These are phyloP conservation scores for Drosophila asahinai DNA, from an alignment of 1,140 invertebrate genomes.

Conservation along the genomic window DNA sequence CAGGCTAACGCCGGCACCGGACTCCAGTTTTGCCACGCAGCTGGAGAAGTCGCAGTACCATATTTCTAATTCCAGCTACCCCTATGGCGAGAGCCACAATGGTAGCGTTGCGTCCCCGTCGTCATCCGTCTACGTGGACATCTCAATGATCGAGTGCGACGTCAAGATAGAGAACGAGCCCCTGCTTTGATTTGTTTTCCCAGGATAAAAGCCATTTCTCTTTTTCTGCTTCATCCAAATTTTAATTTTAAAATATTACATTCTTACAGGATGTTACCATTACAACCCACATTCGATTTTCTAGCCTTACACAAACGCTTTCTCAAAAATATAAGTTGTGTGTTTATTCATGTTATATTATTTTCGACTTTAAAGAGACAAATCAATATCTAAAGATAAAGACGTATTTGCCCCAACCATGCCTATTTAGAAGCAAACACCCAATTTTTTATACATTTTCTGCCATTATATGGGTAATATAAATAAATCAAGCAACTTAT, in stretches of 20 bases:
- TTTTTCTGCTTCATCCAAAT: constrained; percentile 38
- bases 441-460: too few relatives aligned
- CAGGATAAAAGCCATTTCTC: not conserved
- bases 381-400: not conserved
- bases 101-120: constrained; percentile 1
- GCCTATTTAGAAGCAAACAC: not conserved
- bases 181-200: constrained; percentile 26
- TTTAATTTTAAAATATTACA: constrained; percentile 20
- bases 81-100: not conserved
- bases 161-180: constrained; percentile 74
- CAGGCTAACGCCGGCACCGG: constrained; percentile 42
- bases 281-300: not conserved
- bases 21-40: not conserved
- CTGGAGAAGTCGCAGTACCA: not conserved
- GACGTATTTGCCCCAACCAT: not conserved
- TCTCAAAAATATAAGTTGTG: too few relatives aligned
- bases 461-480: not conserved
- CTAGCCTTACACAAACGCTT: not conserved
- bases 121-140: constrained; percentile 31
- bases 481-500: not conserved
- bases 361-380: not conserved
- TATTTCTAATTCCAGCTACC: constrained; percentile 14
- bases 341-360: not conserved
- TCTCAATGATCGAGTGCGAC: constrained; percentile 64
- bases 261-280: not conserved